These are phyloP conservation scores for Parotocinclus haroldoi DNA, from an alignment of 2,797 vertebrate species.

Conservation along the genomic window DNA sequence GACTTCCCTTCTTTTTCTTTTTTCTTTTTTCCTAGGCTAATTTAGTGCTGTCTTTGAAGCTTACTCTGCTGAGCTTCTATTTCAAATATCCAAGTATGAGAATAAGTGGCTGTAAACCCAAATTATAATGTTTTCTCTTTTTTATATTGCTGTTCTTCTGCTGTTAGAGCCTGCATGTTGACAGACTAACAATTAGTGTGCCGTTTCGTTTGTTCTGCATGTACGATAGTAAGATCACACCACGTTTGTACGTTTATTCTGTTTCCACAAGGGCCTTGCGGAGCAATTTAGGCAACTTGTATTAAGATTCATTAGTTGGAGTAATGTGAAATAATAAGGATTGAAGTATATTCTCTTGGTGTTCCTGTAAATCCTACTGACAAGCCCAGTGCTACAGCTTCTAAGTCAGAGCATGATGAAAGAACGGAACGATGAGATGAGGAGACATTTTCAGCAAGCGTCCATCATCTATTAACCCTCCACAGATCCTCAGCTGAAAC, in stretches of 20 bases:
- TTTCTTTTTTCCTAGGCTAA: slow-evolving; percentile 71
- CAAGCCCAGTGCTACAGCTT: slow-evolving; percentile 75
- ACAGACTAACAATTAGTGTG: slow-evolving; percentile 66
- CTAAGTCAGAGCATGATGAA: slow-evolving; percentile 76
- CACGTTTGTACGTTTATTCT: slow-evolving; percentile 13
- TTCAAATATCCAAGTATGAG: slow-evolving; percentile 84
- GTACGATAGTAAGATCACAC: slow-evolving; percentile 35
- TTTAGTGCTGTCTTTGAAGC: slow-evolving; percentile 80
- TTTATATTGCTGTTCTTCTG: slow-evolving; percentile 62
- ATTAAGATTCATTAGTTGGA: slow-evolving; percentile 78
- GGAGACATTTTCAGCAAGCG: slow-evolving; percentile 64
- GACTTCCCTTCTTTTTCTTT: slow-evolving; percentile 57
- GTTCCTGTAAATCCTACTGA: slow-evolving; percentile 70
- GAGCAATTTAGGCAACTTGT: slow-evolving; percentile 61
- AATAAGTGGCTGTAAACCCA: slow-evolving; percentile 79
- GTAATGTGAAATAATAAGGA: slow-evolving; percentile 75
- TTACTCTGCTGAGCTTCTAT: slow-evolving; percentile 75
- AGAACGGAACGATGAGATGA: slow-evolving; percentile 72
- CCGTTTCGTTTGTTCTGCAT: slow-evolving; percentile 60
- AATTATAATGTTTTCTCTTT: slow-evolving; percentile 73
- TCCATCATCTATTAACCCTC: slow-evolving; percentile 54
- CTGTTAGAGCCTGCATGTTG: slow-evolving; percentile 62
- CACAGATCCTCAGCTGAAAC: slow-evolving; percentile 63
- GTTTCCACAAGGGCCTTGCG: slow-evolving; percentile 1
- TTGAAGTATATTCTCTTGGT: slow-evolving; percentile 71